These are phyloP conservation scores for Watsonalla cultraria DNA, from an alignment of 2,888 invertebrate species.

Conservation along the genomic window DNA sequence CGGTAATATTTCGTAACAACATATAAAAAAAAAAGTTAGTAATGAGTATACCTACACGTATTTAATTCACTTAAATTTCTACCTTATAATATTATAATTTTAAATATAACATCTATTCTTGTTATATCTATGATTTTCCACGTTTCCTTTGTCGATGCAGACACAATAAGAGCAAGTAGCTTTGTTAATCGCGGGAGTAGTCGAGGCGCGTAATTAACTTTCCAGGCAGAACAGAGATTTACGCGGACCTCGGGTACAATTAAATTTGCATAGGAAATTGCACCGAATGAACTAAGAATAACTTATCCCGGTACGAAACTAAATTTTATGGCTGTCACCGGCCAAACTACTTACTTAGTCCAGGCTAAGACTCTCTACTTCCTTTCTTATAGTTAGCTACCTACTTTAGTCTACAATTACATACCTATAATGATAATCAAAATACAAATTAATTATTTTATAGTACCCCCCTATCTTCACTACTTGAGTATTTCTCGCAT, in stretches of 20 bases:
- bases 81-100: no score
- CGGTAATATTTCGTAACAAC: no score
- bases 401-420: neutral
- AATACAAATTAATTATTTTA: no score
- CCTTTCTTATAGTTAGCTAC: slow-evolving; percentile 15
- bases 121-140: slow-evolving; percentile 41
- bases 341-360: slow-evolving; percentile 10
- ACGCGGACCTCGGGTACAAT: slow-evolving; percentile 74
- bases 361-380: slow-evolving; percentile 23
- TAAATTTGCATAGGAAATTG: slow-evolving; percentile 79
- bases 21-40: no score
- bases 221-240: slow-evolving; percentile 69
- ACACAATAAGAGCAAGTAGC: slow-evolving; percentile 66
- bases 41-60: no score
- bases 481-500: no score
- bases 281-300: slow-evolving; percentile 71
- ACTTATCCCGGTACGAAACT: slow-evolving; percentile 59
- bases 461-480: no score
- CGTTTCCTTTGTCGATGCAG: slow-evolving; percentile 64
- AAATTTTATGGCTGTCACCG: slow-evolving; percentile 57
- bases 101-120: slow-evolving; percentile 13
- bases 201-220: slow-evolving; percentile 72
- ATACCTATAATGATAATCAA: no score
- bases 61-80: no score
- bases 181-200: slow-evolving; percentile 68